phyloP scores from a whole-genome alignment of 2,888 invertebrate genomes.

The Brassicogethes aeneus region DNA sequence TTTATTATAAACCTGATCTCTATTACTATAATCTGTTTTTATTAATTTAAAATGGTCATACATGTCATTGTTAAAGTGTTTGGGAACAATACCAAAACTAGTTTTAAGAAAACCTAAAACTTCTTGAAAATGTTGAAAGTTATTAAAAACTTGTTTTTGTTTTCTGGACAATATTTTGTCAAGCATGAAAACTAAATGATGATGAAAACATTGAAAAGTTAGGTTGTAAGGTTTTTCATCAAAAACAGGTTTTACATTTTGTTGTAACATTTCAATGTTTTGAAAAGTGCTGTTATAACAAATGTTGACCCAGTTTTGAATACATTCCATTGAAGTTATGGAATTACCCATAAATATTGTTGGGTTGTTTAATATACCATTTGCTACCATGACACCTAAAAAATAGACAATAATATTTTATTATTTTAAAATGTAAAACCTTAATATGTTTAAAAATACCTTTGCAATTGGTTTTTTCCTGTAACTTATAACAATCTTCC shows the following conservation, averaged over 20 bases:
- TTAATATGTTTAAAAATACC: slow-evolving; percentile 51
- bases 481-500: slow-evolving; percentile 60
- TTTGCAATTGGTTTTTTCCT: slow-evolving; percentile 57
- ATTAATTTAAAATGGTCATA: slow-evolving; percentile 23
- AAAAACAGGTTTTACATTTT: slow-evolving; percentile 21
- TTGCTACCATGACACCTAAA: slow-evolving; percentile 81
- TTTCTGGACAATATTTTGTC: slow-evolving; percentile 67
- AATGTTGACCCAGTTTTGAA: slow-evolving; percentile 74
- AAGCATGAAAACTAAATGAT: slow-evolving; percentile 94
- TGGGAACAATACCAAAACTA: slow-evolving; percentile 45
- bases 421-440: slow-evolving; percentile 5
- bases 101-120: slow-evolving; percentile 62
- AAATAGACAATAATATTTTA: slow-evolving; percentile 8
- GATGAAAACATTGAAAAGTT: slow-evolving; percentile 82
- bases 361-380: slow-evolving; percentile 86
- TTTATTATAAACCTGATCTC: slow-evolving; percentile 23
- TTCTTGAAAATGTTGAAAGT: slow-evolving; percentile 55
- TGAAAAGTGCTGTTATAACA: slow-evolving; percentile 47
- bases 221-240: slow-evolving; percentile 50
- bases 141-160: slow-evolving; percentile 71
- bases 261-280: no score
- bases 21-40: slow-evolving; percentile 24
- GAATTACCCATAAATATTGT: slow-evolving; percentile 70
- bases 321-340: slow-evolving; percentile 64
- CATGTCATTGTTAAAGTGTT: slow-evolving; percentile 25